phyloP scores from a whole-genome alignment of 2,888 invertebrate genomes.

The Tipula confusa region DNA sequence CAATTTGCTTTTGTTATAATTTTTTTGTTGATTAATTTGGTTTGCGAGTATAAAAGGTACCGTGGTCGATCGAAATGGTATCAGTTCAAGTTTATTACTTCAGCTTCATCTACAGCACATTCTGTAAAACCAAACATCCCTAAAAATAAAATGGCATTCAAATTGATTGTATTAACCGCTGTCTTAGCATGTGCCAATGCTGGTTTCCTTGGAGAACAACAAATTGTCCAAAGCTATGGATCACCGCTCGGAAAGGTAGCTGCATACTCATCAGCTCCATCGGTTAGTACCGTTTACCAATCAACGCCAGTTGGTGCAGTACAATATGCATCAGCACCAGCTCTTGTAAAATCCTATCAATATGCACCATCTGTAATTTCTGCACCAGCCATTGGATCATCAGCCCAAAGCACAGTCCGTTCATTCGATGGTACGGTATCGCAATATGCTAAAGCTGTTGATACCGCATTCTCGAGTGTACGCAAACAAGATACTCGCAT shows the following conservation, averaged over 20 bases:
- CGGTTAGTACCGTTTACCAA: slow-evolving; percentile 39
- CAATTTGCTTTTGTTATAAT: not conserved
- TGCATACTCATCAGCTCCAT: slow-evolving; percentile 51
- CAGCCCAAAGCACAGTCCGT: slow-evolving; percentile 56
- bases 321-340: slow-evolving; percentile 40
- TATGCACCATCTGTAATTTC: slow-evolving; percentile 39
- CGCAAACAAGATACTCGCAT: slow-evolving; percentile 57
- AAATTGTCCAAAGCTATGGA: slow-evolving; percentile 30
- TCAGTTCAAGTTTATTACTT: slow-evolving; percentile 3
- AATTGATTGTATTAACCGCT: slow-evolving; percentile 56
- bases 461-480: slow-evolving; percentile 58
- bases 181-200: slow-evolving; percentile 59
- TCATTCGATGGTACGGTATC: slow-evolving; percentile 57
- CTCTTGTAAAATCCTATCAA: slow-evolving; percentile 38
- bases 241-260: slow-evolving; percentile 40
- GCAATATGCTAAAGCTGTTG: slow-evolving; percentile 56
- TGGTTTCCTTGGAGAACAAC: slow-evolving; percentile 52
- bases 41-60: not conserved
- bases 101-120: not conserved
- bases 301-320: slow-evolving; percentile 35
- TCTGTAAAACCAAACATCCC: not conserved
- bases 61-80: not conserved
- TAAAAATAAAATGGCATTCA: slow-evolving; percentile 44
- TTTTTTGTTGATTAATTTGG: not conserved
- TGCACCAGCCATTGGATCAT: slow-evolving; percentile 48